Conservation (phyloP, 1,140 invertebrate species). For the Calephelis nemesis region DNA sequence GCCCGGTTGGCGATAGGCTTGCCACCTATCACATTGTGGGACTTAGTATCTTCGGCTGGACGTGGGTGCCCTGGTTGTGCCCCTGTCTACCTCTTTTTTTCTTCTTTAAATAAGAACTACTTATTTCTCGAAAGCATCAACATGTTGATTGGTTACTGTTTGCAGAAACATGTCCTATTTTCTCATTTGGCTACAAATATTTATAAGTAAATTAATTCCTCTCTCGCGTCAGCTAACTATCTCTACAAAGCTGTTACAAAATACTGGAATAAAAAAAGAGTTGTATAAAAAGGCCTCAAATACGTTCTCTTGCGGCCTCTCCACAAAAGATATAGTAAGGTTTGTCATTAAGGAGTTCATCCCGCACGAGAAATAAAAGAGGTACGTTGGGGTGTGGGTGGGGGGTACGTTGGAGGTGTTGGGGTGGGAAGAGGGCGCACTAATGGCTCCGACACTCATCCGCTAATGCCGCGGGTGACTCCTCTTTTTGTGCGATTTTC, state of each 20-base stretch:
- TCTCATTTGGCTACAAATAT: too few species aligned
- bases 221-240: too few species aligned
- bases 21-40: too few species aligned
- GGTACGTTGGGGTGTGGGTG: constrained; percentile 57
- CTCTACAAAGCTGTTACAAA: constrained; percentile 45
- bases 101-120: too few species aligned
- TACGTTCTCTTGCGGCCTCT: constrained; percentile 75
- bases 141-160: too few species aligned
- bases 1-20: too few species aligned
- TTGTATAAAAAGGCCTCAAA: constrained; percentile 75
- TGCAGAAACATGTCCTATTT: too few species aligned
- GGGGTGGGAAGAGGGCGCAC: constrained; percentile 45
- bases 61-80: too few species aligned
- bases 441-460: constrained; percentile 78
- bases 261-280: constrained; percentile 67
- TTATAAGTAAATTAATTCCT: too few species aligned
- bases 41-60: too few species aligned
- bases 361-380: constrained; percentile 78
- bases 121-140: too few species aligned
- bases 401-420: constrained; percentile 24
- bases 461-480: constrained; percentile 77
- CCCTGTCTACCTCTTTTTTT: too few species aligned
- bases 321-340: constrained; percentile 78
- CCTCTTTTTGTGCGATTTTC: constrained; percentile 76
- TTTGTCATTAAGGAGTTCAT: constrained; percentile 79